A percentile compares a stretch with the other conserved stretches of the same genome.
These are phyloP conservation scores for Drosophila erecta DNA, from an alignment of 1,140 invertebrate genomes.

Conservation along the genomic window DNA sequence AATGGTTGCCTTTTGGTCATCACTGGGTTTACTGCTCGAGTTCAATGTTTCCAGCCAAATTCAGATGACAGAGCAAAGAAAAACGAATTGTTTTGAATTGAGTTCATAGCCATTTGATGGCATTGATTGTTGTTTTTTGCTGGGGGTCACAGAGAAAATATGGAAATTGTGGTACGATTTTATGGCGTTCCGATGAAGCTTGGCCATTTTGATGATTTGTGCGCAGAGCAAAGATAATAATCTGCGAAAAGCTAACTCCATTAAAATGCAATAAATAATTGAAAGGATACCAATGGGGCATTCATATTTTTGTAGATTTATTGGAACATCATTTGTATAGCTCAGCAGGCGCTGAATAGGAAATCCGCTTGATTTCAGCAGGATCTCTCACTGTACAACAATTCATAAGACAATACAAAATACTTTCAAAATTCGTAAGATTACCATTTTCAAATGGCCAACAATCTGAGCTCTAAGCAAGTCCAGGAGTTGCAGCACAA, in stretches of 20 bases:
- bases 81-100: slow-evolving; percentile 32
- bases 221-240: neutral
- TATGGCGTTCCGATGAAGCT: neutral
- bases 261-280: neutral
- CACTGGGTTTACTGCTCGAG: slow-evolving; percentile 60
- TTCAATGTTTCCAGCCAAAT: slow-evolving; percentile 59
- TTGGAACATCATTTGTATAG: neutral
- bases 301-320: neutral
- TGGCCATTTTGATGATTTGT: slow-evolving; percentile 16
- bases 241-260: neutral
- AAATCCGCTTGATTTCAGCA: neutral
- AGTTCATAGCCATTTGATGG: slow-evolving; percentile 39
- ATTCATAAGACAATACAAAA: slow-evolving; percentile 11
- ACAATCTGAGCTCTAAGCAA: slow-evolving; percentile 1
- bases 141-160: slow-evolving; percentile 37
- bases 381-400: neutral
- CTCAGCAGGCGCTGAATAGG: neutral
- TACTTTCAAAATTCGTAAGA: slow-evolving; percentile 21
- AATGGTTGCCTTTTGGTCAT: slow-evolving; percentile 39
- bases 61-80: slow-evolving; percentile 10
- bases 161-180: slow-evolving; percentile 11
- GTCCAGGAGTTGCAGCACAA: slow-evolving; percentile 1
- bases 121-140: slow-evolving; percentile 29
- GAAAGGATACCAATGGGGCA: neutral
- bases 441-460: slow-evolving; percentile 10